Evolutionary conservation across 2,797 vertebrate species (phyloP), one percentile per base, ranked within the genome.

Genomic region (Xiphophorus birchmanni): DNA sequence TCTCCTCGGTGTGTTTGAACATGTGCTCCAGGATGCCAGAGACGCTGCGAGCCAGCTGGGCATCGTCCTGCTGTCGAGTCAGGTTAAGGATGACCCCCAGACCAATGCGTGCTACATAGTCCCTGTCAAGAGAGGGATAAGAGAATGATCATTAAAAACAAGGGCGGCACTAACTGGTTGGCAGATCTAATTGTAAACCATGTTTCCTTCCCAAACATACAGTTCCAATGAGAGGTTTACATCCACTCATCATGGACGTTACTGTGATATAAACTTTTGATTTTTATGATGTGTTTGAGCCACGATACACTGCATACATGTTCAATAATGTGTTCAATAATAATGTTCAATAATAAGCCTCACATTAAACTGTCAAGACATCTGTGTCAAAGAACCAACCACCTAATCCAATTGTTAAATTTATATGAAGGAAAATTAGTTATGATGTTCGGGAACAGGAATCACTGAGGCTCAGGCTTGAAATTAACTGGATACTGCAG

Each of bases 1-100:
- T 99, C 94, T 99, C 98, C 93, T 99, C 98, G 0, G 97, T 97
- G 95, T 99, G 98, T 84, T 99, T 99, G 96, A 99, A 99, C 99
- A 99, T 99, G 95, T 99, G 99, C 93, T 99, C 98, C 88, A 99
- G 93, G 95, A 99, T 98, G 4, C 98, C 99, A 0, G 98, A 97
- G 42, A 97, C 80, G 0, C 97, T 98, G 72, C 94, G 96, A 0
- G 97, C 98, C 90, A 99, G 91, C 91, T 97, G 96, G 18, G 96
- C 96, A 0, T 97, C 95, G 0, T 98, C 97, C 47, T 97, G 95
- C 80, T 99, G 96, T 80, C 96, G 97, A 42, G 96, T 95, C 81
- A 99, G 92, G 88, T 97, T 99, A 87, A 99, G 96, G 84, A 99
- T 95, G 79, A 99, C 97, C 0, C 98, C 98, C 76, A 99, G 95